These are phyloP conservation scores for Magallana ariakensis DNA, from an alignment of 1,140 invertebrate genomes.

Conservation along the genomic window DNA sequence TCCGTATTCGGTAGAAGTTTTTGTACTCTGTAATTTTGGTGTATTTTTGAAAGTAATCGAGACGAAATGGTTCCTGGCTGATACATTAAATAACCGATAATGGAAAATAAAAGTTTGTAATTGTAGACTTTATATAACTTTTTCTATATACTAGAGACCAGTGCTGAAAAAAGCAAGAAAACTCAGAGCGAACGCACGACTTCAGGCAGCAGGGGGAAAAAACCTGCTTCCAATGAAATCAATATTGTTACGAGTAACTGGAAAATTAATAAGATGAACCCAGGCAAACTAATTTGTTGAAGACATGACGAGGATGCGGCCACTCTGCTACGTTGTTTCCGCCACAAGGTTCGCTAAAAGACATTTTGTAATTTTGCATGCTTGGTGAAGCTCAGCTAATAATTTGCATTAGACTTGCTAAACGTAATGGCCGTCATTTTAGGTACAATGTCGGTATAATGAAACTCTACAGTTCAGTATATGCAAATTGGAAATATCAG, in stretches of 20 bases:
- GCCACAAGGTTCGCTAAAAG: not conserved
- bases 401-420: not conserved
- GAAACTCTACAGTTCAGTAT: not conserved
- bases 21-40: too few relatives aligned
- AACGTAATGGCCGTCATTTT: not conserved
- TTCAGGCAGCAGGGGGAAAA: not conserved
- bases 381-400: not conserved
- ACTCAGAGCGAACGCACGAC: not conserved
- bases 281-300: constrained; percentile 31
- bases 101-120: too few relatives aligned
- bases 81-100: too few relatives aligned
- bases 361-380: not conserved
- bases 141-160: not conserved
- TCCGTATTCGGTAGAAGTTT: too few relatives aligned
- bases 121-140: too few relatives aligned
- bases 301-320: not conserved
- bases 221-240: not conserved
- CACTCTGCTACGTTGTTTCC: not conserved
- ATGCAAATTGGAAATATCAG: not conserved
- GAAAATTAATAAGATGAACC: constrained; percentile 27
- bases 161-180: not conserved
- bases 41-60: too few relatives aligned
- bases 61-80: too few relatives aligned
- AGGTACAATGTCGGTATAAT: not conserved
- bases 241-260: constrained; percentile 4